phyloP scores from a whole-genome alignment of 2,888 invertebrate species.

The Mythimna loreyi region DNA sequence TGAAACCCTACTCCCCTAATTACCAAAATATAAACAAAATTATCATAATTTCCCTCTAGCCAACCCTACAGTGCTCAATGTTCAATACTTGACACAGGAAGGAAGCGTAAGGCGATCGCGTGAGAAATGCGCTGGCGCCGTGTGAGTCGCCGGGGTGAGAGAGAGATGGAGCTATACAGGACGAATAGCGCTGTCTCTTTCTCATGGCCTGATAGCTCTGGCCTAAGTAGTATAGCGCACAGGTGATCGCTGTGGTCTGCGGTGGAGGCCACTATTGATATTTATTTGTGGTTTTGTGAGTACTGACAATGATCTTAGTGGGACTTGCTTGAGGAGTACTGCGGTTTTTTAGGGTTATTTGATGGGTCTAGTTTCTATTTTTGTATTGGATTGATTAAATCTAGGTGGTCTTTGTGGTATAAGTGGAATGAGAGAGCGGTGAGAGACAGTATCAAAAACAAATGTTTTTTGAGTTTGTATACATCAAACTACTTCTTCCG shows the following conservation, averaged over 20 bases:
- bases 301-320: slow-evolving; percentile 40
- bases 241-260: slow-evolving; percentile 62
- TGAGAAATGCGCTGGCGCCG: slow-evolving; percentile 85
- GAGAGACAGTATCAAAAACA: no score
- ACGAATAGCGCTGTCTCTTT: background rate
- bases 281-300: slow-evolving; percentile 51
- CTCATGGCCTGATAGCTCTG: background rate
- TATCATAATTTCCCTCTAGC: slow-evolving; percentile 28
- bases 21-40: slow-evolving; percentile 14
- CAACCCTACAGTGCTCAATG: slow-evolving; percentile 67
- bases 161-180: background rate
- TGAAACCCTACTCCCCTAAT: slow-evolving; percentile 10
- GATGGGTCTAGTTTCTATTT: background rate
- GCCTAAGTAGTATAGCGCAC: slow-evolving; percentile 18
- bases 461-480: no score
- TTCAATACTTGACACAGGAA: slow-evolving; percentile 82
- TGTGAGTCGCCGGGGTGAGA: slow-evolving; percentile 77
- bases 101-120: slow-evolving; percentile 89
- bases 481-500: no score
- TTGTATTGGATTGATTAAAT: background rate
- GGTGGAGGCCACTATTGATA: slow-evolving; percentile 49
- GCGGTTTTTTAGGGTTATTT: slow-evolving; percentile 22
- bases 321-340: slow-evolving; percentile 5
- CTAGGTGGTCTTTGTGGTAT: background rate
- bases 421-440: no score